These are phyloP conservation scores for Antechinus stuartii DNA, from an alignment of 2,113 vertebrate species.

Conservation along the genomic window DNA sequence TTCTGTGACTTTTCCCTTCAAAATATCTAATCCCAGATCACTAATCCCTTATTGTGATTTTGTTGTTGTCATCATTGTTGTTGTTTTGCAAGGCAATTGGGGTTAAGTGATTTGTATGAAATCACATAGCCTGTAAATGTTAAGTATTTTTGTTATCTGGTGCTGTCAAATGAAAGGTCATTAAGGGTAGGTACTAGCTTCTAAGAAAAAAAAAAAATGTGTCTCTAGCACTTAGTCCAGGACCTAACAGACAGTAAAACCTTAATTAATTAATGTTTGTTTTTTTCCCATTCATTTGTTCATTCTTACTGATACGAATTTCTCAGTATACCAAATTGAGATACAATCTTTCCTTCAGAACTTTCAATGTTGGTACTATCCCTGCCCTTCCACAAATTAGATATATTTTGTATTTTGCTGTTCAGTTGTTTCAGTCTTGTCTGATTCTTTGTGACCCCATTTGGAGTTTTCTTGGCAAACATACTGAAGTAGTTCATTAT, in stretches of 20 bases:
- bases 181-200: not conserved
- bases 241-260: not conserved
- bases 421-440: not conserved
- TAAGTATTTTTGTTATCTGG: no score
- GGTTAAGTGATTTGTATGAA: no score
- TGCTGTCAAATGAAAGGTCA: not conserved
- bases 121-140: no score
- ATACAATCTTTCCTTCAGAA: not conserved
- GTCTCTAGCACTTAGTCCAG: not conserved
- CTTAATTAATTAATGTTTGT: not conserved
- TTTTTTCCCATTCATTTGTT: not conserved
- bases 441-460: not conserved
- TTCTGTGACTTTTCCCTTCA: not conserved
- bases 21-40: not conserved
- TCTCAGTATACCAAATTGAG: not conserved
- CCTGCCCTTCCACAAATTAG: not conserved
- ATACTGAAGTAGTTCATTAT: not conserved
- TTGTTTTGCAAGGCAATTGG: no score
- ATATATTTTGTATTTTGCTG: not conserved
- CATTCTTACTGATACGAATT: not conserved
- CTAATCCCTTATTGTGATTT: not conserved
- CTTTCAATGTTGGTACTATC: not conserved
- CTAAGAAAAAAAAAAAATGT: not conserved
- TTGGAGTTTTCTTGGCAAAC: not conserved
- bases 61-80: no score